A percentile compares a stretch with the other conserved stretches of the same genome.
Evolutionary conservation across 2,113 vertebrate genomes (phyloP).

Genomic region (Cettia cetti): DNA sequence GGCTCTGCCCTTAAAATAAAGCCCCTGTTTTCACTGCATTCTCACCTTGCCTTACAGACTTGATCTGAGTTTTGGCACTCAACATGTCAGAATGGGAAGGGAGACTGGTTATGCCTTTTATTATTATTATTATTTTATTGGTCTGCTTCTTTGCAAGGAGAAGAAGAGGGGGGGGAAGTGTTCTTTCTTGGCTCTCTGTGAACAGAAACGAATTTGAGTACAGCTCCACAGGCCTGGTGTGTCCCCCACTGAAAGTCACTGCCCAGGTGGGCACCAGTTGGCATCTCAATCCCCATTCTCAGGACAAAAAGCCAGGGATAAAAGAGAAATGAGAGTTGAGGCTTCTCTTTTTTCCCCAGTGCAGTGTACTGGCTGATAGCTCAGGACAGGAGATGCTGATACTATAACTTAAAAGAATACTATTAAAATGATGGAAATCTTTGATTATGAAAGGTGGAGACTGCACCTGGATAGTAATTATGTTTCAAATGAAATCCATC

Average conservation of each 20-base stretch:
- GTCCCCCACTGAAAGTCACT: background rate
- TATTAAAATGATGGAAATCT: constrained; percentile 8
- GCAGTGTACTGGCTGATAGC: fast-evolving
- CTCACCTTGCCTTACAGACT: background rate
- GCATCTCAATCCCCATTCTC: background rate
- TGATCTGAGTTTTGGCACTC: constrained; percentile 34
- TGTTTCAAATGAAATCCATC: constrained; percentile 14
- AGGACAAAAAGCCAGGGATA: background rate
- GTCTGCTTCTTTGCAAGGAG: background rate
- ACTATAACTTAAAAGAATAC: background rate
- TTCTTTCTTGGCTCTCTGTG: background rate
- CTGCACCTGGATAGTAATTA: background rate
- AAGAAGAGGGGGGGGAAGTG: background rate
- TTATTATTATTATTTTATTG: background rate
- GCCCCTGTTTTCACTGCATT: constrained; percentile 42
- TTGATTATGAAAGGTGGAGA: background rate
- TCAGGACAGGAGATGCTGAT: background rate
- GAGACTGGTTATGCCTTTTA: background rate
- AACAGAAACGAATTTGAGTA: background rate
- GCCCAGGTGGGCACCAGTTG: background rate
- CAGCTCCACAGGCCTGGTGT: background rate
- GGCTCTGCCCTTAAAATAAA: constrained; percentile 37
- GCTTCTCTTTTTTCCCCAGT: background rate
- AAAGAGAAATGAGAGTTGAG: background rate
- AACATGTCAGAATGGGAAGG: background rate